Evolutionary conservation across 2,888 invertebrate genomes (phyloP).

Genomic region (Protophormia terraenovae): DNA sequence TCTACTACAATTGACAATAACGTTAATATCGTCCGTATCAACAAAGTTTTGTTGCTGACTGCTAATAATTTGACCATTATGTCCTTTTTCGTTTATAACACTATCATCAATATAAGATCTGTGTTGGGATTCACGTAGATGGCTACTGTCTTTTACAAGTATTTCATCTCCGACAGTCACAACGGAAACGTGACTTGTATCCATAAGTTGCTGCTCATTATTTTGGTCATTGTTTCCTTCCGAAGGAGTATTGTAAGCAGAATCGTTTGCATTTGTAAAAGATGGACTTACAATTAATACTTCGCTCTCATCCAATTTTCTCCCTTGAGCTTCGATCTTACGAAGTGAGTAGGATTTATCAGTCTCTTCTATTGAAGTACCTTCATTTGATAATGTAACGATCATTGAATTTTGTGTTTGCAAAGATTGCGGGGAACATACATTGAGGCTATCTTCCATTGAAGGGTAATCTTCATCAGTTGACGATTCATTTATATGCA

Average conservation of each 20-base stretch:
- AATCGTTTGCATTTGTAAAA: conserved; percentile 85
- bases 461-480: conserved; percentile 90
- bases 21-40: conserved; percentile 79
- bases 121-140: conserved; percentile 69
- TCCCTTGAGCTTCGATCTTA: conserved; percentile 78
- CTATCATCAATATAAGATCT: conserved; percentile 23
- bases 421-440: conserved; percentile 77
- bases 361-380: conserved; percentile 54
- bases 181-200: conserved; percentile 95
- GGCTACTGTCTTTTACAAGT: conserved; percentile 87
- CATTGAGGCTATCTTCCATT: conserved; percentile 89
- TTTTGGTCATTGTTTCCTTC: conserved; percentile 74
- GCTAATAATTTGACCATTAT: conserved; percentile 43
- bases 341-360: conserved; percentile 41
- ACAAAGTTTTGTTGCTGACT: conserved; percentile 80
- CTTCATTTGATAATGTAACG: conserved; percentile 73
- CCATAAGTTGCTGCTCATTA: conserved; percentile 81
- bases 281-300: conserved; percentile 91
- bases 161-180: conserved; percentile 93
- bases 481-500: conserved; percentile 85
- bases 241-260: conserved; percentile 82
- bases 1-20: conserved; percentile 81
- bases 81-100: conserved; percentile 53
- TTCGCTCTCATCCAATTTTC: conserved; percentile 92
- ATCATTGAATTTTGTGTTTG: conserved; percentile 79